Evolutionary conservation across 2,113 vertebrate species (phyloP), one percentile per base, ranked within the genome.

Genomic region (Hemiscyllium ocellatum): DNA sequence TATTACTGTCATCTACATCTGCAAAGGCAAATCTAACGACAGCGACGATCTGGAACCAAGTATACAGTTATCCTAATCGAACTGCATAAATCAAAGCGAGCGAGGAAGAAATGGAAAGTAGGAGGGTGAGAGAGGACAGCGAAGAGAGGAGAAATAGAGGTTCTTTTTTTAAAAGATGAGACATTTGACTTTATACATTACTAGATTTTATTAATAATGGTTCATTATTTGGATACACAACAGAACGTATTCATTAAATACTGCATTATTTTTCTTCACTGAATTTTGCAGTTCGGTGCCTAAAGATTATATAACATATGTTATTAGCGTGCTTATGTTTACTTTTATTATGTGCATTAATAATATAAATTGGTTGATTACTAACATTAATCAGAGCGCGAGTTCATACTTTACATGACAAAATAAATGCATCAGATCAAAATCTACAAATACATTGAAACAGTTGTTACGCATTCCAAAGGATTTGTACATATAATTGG

Each of bases 1-100:
- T 98, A 98, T 98, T 98, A 98, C 97, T 97, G 97, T 97, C 96
- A 97, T 97, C 97, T 97, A 97, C 96, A 95, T 96, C 95, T 96
- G 95, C 96, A 97, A 96, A 97, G 97, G 97, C 97, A 97, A 97
- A 97, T 97, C 97, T 98, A 97, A 96, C 97, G 97, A 97, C 96
- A 95, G 97, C 97, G 97, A 97, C 97, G 98, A 97, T 97, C 97
- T 97, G 97, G 97, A 97, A 98, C 97, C 96, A 95, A 95, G 72
- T 95, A 95, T 95, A 95, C 93, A 95, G 93, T 72, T 72, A 47
- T 72, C 93, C 93, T 95, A 95, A 95, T 95, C 93, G 93, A 95
- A 95, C 93, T 95, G 93, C 93, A 95, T 95, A 95, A 95, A 95
- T 95, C 93, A 95, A 69, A 95, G 42, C 65, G 29, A 90, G 87